A percentile compares a stretch with the other conserved stretches of the same genome.
phyloP scores from a whole-genome alignment of 2,888 invertebrate genomes.

The Dicyrtoma fusca region DNA sequence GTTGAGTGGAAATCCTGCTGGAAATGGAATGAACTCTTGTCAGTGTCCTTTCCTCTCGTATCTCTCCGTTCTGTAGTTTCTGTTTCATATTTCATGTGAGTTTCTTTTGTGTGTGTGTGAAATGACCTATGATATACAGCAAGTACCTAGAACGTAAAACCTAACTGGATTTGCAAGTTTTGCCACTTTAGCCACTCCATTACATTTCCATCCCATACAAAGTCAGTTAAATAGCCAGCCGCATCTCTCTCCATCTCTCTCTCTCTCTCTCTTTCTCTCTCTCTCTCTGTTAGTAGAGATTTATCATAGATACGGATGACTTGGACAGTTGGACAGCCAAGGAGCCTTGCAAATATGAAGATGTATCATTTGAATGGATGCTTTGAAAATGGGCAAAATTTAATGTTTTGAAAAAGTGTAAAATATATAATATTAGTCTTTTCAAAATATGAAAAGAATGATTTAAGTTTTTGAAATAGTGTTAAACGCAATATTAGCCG shows the following conservation, averaged over 20 bases:
- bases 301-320: constrained; percentile 3
- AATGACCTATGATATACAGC: constrained; percentile 44
- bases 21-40: constrained; percentile 36
- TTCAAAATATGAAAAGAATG: too few relatives aligned
- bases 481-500: too few relatives aligned
- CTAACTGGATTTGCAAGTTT: constrained; percentile 56
- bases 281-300: constrained; percentile 10
- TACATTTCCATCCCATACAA: constrained; percentile 5
- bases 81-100: constrained; percentile 14
- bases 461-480: too few relatives aligned
- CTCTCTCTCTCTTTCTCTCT: constrained; percentile 15
- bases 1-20: constrained; percentile 37
- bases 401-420: too few relatives aligned
- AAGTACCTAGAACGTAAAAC: constrained; percentile 27
- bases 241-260: constrained; percentile 9
- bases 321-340: too few relatives aligned
- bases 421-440: too few relatives aligned
- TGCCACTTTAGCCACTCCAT: constrained; percentile 32
- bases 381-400: too few relatives aligned
- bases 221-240: too few relatives aligned
- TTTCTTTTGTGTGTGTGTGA: constrained; percentile 33
- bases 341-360: too few relatives aligned
- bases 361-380: too few relatives aligned
- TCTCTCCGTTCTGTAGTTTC: too few relatives aligned
- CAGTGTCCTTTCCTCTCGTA: too few relatives aligned